Percentiles rank a stretch among this genome's conserved stretches.
Conservation (phyloP, 2,113 vertebrate genomes). For the Dromaius novaehollandiae region DNA sequence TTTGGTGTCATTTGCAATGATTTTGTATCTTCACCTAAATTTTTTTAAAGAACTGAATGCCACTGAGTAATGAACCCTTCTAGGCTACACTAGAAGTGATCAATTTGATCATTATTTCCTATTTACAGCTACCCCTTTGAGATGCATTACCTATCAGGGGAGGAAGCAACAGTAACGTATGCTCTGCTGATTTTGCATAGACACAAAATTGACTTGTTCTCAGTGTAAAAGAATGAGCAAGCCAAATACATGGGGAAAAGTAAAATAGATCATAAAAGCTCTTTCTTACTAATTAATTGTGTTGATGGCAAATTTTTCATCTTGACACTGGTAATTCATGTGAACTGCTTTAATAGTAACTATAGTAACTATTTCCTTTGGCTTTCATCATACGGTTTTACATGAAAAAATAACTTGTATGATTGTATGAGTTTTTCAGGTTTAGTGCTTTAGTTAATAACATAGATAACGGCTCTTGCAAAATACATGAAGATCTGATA, state of each 20-base stretch:
- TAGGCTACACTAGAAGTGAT: background rate
- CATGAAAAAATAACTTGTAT: background rate
- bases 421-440: background rate
- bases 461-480: background rate
- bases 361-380: background rate
- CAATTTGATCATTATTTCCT: background rate
- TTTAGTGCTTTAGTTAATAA: background rate
- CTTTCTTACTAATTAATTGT: background rate
- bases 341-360: background rate
- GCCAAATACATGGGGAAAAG: background rate
- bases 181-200: background rate
- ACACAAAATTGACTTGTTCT: background rate
- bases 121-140: background rate
- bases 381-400: constrained; percentile 6
- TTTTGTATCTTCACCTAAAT: background rate
- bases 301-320: background rate
- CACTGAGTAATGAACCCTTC: background rate
- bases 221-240: background rate
- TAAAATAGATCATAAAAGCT: background rate
- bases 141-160: background rate
- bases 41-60: background rate
- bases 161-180: background rate
- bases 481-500: background rate
- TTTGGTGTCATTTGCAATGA: background rate
- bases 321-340: background rate